Conservation (phyloP, 2,888 invertebrate genomes). For the Clostera curtula region DNA sequence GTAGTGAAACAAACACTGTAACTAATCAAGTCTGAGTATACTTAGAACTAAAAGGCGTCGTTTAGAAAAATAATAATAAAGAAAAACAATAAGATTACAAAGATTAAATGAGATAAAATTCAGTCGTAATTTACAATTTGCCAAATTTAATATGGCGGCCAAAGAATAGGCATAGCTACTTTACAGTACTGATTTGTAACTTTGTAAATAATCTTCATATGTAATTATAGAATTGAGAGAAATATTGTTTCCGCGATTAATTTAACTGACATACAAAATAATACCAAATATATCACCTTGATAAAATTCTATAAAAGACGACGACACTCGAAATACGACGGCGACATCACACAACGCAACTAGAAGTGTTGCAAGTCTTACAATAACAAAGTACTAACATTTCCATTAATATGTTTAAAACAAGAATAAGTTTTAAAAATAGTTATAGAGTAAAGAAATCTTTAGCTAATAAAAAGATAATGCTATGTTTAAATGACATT, state of each 20-base stretch:
- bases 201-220: no score
- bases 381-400: neutral
- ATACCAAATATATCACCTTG: constrained; percentile 48
- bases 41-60: constrained; percentile 4
- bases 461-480: no score
- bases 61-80: constrained; percentile 6
- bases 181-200: constrained; percentile 4
- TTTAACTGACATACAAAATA: constrained; percentile 4
- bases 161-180: constrained; percentile 24
- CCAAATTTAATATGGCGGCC: constrained; percentile 65
- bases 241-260: no score
- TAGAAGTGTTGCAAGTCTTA: neutral
- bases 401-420: constrained; percentile 1
- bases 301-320: constrained; percentile 71
- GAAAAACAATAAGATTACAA: constrained; percentile 30
- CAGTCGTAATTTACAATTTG: constrained; percentile 39
- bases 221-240: no score
- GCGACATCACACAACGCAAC: constrained; percentile 64
- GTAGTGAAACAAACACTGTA: constrained; percentile 12
- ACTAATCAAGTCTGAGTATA: constrained; percentile 15
- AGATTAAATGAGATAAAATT: constrained; percentile 49
- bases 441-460: no score
- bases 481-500: no score
- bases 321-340: constrained; percentile 68
- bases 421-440: no score